phyloP scores from a whole-genome alignment of 2,888 invertebrate genomes.

The Atherix ibis region DNA sequence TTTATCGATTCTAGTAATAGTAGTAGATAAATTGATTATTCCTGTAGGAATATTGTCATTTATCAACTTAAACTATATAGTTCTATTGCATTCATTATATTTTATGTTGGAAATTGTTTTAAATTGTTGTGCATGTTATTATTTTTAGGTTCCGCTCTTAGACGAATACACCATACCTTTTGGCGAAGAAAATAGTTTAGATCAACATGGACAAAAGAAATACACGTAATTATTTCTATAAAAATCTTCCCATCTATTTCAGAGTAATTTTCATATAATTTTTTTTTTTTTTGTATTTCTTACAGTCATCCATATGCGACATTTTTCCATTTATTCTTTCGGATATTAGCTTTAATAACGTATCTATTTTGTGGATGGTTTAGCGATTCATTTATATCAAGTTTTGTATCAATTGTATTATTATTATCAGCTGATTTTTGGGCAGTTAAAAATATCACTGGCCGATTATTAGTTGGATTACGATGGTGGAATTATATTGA shows the following conservation, averaged over 20 bases:
- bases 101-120: too few species aligned
- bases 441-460: conserved; percentile 86
- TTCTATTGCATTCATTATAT: too few species aligned
- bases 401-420: conserved; percentile 79
- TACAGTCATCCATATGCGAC: conserved; percentile 84
- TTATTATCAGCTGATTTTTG: conserved; percentile 96
- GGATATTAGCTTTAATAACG: conserved; percentile 62
- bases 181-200: conserved; percentile 78
- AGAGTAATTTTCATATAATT: conserved; percentile 7
- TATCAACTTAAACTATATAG: too few species aligned
- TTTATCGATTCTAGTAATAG: too few species aligned
- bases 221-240: conserved; percentile 26
- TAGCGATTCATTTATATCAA: conserved; percentile 85
- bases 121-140: too few species aligned
- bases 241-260: background rate
- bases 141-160: conserved; percentile 67
- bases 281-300: conserved; percentile 15
- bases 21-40: too few species aligned
- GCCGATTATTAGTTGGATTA: conserved; percentile 83
- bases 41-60: too few species aligned
- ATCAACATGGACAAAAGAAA: conserved; percentile 35
- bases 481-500: conserved; percentile 99
- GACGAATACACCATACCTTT: conserved; percentile 77
- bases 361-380: conserved; percentile 87
- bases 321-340: conserved; percentile 80